A percentile compares a stretch with the other conserved stretches of the same genome.
Conservation (phyloP, 2,113 vertebrate genomes). For the Syngnathus scovelli region DNA sequence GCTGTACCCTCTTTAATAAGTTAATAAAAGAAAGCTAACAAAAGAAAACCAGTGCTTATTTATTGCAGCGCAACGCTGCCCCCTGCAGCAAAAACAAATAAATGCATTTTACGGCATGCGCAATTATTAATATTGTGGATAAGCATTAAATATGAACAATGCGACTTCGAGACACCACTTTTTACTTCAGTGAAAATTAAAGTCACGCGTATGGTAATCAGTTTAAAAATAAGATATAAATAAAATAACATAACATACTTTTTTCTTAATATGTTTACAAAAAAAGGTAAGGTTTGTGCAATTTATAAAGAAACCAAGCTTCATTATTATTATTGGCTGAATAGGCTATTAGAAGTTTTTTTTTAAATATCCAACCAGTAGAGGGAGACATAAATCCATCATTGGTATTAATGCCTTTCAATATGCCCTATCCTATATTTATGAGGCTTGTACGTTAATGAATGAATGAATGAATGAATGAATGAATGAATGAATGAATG, state of each 20-base stretch:
- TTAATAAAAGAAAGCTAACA: conserved; percentile 26
- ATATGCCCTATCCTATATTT: no score
- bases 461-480: no score
- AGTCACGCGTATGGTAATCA: not conserved
- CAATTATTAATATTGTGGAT: no score
- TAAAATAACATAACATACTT: not conserved
- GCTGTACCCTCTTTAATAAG: conserved; percentile 17
- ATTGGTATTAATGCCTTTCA: not conserved
- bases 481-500: no score
- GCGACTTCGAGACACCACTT: not conserved
- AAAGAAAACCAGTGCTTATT: not conserved
- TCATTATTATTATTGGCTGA: no score
- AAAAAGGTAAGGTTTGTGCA: no score
- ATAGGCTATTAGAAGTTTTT: not conserved
- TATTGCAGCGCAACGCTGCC: conserved; percentile 52
- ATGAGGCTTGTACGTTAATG: not conserved
- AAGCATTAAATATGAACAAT: not conserved
- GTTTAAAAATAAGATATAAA: not conserved
- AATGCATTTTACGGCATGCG: not conserved
- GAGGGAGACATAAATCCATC: conserved; percentile 18
- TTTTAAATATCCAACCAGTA: conserved; percentile 23
- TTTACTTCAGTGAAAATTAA: no score
- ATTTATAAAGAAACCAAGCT: no score
- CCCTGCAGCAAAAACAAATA: conserved; percentile 32
- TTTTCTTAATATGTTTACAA: no score